These are phyloP conservation scores for Rhinogobio ventralis DNA, from an alignment of 2,797 vertebrate genomes.

Conservation along the genomic window DNA sequence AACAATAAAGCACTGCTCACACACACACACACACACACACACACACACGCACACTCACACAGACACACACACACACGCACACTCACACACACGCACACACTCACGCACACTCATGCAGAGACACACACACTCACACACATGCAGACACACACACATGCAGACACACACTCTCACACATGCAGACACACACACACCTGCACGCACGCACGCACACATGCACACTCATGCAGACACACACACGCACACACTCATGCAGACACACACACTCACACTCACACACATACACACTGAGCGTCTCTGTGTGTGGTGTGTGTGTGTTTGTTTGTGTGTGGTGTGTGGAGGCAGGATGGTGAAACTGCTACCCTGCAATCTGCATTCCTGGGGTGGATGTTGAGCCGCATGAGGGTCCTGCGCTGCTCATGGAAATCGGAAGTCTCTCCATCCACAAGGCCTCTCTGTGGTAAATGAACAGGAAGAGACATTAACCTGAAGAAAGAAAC, in stretches of 20 bases:
- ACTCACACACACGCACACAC: too few species aligned
- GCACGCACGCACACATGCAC: too few species aligned
- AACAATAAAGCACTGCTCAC: conserved; percentile 53
- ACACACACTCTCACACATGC: too few species aligned
- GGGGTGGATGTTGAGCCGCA: conserved; percentile 47
- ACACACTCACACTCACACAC: too few species aligned
- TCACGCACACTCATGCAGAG: too few species aligned
- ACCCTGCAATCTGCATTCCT: conserved; percentile 76
- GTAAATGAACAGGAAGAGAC: conserved; percentile 54
- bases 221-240: too few species aligned
- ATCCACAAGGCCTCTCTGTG: conserved; percentile 53
- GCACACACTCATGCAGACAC: too few species aligned
- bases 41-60: not conserved
- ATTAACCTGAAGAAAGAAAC: not conserved
- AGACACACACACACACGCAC: too few species aligned
- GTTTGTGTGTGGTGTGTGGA: conserved; percentile 62
- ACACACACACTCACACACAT: too few species aligned
- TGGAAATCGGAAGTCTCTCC: conserved; percentile 49
- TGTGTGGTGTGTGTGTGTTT: conserved; percentile 64
- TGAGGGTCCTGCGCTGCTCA: conserved; percentile 11
- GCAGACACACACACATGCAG: too few species aligned
- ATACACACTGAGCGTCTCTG: conserved; percentile 61
- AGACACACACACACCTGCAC: too few species aligned
- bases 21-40: not conserved
- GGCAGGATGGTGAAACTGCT: conserved; percentile 67